These are phyloP conservation scores for Pempheris klunzingeri DNA, from an alignment of 2,797 vertebrate species.

Conservation along the genomic window DNA sequence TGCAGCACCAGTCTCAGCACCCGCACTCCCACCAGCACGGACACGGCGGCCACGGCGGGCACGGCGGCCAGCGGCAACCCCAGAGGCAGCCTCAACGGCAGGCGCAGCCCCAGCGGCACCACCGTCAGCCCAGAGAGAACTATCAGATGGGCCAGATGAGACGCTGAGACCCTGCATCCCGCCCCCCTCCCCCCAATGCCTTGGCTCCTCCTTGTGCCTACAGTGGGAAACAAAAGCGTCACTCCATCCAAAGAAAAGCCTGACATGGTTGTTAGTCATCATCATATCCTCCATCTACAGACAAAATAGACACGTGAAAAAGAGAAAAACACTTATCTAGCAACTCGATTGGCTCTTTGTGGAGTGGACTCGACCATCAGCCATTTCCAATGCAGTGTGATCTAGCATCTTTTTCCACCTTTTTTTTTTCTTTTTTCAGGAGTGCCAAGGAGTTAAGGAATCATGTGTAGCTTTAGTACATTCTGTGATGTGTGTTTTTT, in stretches of 20 bases:
- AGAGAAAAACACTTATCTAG: slow-evolving; percentile 71
- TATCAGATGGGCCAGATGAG: slow-evolving; percentile 99
- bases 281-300: slow-evolving; percentile 82
- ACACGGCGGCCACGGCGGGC: slow-evolving; percentile 57
- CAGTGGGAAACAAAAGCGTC: slow-evolving; percentile 95
- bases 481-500: slow-evolving; percentile 76
- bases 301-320: slow-evolving; percentile 61
- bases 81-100: slow-evolving; percentile 79
- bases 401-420: slow-evolving; percentile 66
- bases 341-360: slow-evolving; percentile 74
- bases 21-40: slow-evolving; percentile 87
- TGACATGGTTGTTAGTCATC: slow-evolving; percentile 85
- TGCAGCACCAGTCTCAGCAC: slow-evolving; percentile 88
- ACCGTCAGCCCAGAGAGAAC: slow-evolving; percentile 94
- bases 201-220: slow-evolving; percentile 99
- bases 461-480: slow-evolving; percentile 80
- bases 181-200: slow-evolving; percentile 88
- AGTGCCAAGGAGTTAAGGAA: slow-evolving; percentile 85
- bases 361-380: slow-evolving; percentile 79
- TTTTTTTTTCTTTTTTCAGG: slow-evolving; percentile 59
- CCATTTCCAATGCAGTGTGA: slow-evolving; percentile 77
- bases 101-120: slow-evolving; percentile 90
- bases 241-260: slow-evolving; percentile 97
- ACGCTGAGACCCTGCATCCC: slow-evolving; percentile 91
- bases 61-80: slow-evolving; percentile 78